These are phyloP conservation scores for Columba livia DNA, from an alignment of 2,113 vertebrate genomes.

Conservation along the genomic window DNA sequence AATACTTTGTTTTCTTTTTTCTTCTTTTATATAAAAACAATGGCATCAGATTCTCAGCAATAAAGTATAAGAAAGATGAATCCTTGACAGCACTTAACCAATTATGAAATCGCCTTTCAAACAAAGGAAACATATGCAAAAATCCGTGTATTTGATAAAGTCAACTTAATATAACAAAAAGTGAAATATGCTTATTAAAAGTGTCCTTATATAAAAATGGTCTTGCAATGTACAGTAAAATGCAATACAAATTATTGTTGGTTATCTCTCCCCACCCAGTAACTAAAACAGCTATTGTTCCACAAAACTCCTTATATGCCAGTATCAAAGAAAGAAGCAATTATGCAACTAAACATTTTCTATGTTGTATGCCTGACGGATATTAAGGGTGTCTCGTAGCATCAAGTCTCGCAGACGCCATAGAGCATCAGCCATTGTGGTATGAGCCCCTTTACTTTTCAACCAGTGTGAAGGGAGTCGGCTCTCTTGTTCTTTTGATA, in stretches of 20 bases:
- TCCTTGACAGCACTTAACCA: slow-evolving; percentile 74
- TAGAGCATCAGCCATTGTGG: slow-evolving; percentile 95
- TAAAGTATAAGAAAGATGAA: slow-evolving; percentile 79
- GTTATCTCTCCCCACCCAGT: slow-evolving; percentile 75
- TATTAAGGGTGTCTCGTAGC: slow-evolving; percentile 94
- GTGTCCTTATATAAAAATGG: slow-evolving; percentile 87
- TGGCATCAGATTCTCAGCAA: slow-evolving; percentile 76
- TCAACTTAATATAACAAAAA: slow-evolving; percentile 86
- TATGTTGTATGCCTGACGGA: slow-evolving; percentile 91
- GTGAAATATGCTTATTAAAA: slow-evolving; percentile 87
- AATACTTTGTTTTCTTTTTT: slow-evolving; percentile 66
- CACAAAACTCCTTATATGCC: slow-evolving; percentile 62
- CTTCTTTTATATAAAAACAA: slow-evolving; percentile 69
- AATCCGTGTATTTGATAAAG: slow-evolving; percentile 80
- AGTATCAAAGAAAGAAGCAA: slow-evolving; percentile 71
- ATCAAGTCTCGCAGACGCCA: slow-evolving; percentile 98
- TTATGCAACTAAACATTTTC: slow-evolving; percentile 81
- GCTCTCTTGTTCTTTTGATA: slow-evolving; percentile 97
- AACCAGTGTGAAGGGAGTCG: slow-evolving; percentile 95
- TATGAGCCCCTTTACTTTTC: slow-evolving; percentile 97
- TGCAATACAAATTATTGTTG: slow-evolving; percentile 82
- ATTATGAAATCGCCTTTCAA: slow-evolving; percentile 79
- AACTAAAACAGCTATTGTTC: slow-evolving; percentile 78
- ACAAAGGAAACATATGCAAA: slow-evolving; percentile 82
- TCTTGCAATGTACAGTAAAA: slow-evolving; percentile 85